These are phyloP conservation scores for Clarias magur DNA, from an alignment of 2,113 vertebrate species.

Conservation along the genomic window DNA sequence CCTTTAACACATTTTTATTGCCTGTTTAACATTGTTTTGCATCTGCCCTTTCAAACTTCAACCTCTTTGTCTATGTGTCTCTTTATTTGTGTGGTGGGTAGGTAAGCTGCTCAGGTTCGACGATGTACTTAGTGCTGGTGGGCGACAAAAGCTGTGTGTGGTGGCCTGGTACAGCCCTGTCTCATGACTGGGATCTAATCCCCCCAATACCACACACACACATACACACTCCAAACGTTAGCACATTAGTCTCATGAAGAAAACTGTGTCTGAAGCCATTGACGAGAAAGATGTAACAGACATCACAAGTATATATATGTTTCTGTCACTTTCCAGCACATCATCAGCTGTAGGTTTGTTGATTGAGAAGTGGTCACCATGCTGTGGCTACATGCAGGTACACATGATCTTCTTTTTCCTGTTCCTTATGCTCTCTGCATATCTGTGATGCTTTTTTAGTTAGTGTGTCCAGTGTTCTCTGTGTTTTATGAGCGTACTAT, in stretches of 20 bases:
- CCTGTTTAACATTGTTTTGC: not conserved
- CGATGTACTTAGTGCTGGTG: slow-evolving; percentile 71
- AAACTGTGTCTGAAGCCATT: slow-evolving; percentile 52
- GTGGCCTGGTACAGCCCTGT: slow-evolving; percentile 81
- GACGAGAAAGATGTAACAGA: slow-evolving; percentile 69
- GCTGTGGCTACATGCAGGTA: slow-evolving; percentile 82
- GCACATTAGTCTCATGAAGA: slow-evolving; percentile 56
- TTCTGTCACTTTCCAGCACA: slow-evolving; percentile 48
- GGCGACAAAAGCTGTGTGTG: slow-evolving; percentile 75
- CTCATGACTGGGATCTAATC: slow-evolving; percentile 80
- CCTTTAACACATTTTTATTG: not conserved
- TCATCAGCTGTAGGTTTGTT: slow-evolving; percentile 68
- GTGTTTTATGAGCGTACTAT: not conserved
- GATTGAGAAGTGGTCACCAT: slow-evolving; percentile 70
- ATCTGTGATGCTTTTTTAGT: slow-evolving; percentile 5
- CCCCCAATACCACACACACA: slow-evolving; percentile 70
- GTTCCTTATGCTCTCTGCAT: slow-evolving; percentile 10
- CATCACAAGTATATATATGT: slow-evolving; percentile 55
- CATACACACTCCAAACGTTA: slow-evolving; percentile 40
- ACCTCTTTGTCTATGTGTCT: not conserved
- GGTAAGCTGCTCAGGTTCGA: slow-evolving; percentile 66
- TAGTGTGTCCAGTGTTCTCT: not conserved
- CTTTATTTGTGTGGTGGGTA: slow-evolving; percentile 21
- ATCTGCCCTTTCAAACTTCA: slow-evolving; percentile 3
- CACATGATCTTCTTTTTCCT: slow-evolving; percentile 43